Evolutionary conservation across 2,113 vertebrate species (phyloP).

Genomic region (Melanerpes formicivorus): DNA sequence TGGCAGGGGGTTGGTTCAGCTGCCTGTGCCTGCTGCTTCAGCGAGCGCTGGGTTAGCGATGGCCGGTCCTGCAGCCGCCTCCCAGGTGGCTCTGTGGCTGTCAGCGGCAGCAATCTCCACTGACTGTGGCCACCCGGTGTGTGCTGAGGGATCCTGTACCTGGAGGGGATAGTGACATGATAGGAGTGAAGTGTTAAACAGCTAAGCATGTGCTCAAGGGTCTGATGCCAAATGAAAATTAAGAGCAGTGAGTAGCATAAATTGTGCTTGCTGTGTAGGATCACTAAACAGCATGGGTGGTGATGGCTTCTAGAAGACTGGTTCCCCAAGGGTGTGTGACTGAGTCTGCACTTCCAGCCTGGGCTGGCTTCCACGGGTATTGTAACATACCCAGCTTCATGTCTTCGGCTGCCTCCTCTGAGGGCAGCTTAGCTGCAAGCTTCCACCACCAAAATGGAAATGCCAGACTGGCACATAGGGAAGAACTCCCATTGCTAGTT

Average conservation of each 20-base stretch:
- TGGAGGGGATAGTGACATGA: not conserved
- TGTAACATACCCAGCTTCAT: not conserved
- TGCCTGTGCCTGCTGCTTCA: not conserved
- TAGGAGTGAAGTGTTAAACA: not conserved
- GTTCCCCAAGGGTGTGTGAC: not conserved
- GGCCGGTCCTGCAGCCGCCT: not conserved
- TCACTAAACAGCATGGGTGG: not conserved
- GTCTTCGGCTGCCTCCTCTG: not conserved
- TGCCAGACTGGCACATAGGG: not conserved
- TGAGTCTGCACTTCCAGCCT: not conserved
- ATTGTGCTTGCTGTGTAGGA: not conserved
- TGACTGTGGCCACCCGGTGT: not conserved
- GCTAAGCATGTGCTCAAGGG: not conserved
- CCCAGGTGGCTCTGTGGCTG: not conserved
- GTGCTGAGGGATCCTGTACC: not conserved
- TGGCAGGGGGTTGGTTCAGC: not conserved
- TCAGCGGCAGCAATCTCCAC: not conserved
- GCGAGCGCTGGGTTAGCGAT: accelerated
- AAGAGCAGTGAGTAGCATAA: not conserved
- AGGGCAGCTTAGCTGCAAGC: not conserved
- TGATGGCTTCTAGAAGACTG: not conserved
- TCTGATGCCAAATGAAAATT: not conserved
- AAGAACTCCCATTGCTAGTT: not conserved
- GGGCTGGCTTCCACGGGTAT: not conserved
- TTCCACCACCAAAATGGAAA: not conserved